phyloP scores from a whole-genome alignment of 1,140 invertebrate species.

The Temnothorax curvispinosus region DNA sequence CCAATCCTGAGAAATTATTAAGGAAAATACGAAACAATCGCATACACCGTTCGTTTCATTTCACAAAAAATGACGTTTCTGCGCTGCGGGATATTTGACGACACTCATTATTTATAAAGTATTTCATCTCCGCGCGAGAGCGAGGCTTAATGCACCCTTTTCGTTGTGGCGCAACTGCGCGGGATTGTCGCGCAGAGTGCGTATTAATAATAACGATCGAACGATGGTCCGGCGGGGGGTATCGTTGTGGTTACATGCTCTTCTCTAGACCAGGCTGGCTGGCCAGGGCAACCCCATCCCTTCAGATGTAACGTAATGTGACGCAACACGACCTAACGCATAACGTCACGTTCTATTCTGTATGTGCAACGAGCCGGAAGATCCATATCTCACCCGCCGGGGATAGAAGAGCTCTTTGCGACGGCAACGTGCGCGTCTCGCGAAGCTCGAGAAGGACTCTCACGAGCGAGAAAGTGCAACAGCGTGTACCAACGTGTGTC shows the following conservation, averaged over 20 bases:
- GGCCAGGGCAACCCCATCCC: constrained; percentile 68
- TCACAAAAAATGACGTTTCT: not conserved
- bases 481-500: constrained; percentile 18
- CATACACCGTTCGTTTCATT: not conserved
- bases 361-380: constrained; percentile 83
- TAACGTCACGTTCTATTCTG: constrained; percentile 78
- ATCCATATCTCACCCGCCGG: constrained; percentile 82
- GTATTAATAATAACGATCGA: constrained; percentile 67
- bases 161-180: constrained; percentile 13
- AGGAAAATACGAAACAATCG: not conserved
- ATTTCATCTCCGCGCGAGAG: not conserved
- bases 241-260: constrained; percentile 71
- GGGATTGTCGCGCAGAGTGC: constrained; percentile 23
- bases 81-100: not conserved
- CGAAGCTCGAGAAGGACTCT: not conserved
- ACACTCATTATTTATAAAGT: constrained; percentile 26
- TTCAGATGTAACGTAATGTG: constrained; percentile 71
- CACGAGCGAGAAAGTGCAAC: not conserved
- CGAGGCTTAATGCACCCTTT: constrained; percentile 46
- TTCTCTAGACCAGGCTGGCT: not conserved
- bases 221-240: constrained; percentile 64
- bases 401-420: constrained; percentile 63
- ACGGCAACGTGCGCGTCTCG: not conserved
- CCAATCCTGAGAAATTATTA: not conserved
- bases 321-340: constrained; percentile 54